These are phyloP conservation scores for Heliconius ismenius DNA, from an alignment of 2,888 invertebrate genomes.

Conservation along the genomic window DNA sequence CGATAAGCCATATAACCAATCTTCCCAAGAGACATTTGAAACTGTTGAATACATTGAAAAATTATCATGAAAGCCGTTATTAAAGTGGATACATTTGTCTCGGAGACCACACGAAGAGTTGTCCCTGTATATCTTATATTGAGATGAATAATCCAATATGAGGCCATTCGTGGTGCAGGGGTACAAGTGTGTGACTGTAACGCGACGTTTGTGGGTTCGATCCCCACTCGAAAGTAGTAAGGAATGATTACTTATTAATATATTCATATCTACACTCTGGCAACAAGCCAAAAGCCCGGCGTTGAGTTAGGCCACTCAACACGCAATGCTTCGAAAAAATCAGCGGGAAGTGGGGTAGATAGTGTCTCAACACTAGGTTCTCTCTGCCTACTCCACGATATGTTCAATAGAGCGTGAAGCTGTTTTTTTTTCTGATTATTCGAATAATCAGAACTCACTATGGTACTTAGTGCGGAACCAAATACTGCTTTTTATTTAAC, in stretches of 20 bases:
- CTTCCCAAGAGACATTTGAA: slow-evolving; percentile 14
- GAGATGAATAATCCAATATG: neutral
- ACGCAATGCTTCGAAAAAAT: neutral
- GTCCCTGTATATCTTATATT: slow-evolving; percentile 14
- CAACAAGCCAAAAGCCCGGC: neutral
- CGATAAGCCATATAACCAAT: neutral
- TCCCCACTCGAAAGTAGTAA: neutral
- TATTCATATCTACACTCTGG: neutral
- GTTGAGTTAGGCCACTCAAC: neutral
- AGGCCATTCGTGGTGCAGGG: too few relatives aligned
- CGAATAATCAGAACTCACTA: too few relatives aligned
- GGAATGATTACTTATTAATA: neutral
- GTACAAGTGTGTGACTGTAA: too few relatives aligned
- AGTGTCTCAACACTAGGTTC: too few relatives aligned
- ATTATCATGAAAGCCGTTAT: slow-evolving; percentile 32
- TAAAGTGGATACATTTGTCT: slow-evolving; percentile 45
- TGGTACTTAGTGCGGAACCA: too few relatives aligned
- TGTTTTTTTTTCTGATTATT: too few relatives aligned
- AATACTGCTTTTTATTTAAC: too few relatives aligned
- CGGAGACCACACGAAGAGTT: slow-evolving; percentile 42
- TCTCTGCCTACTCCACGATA: too few relatives aligned
- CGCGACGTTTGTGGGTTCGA: too few relatives aligned
- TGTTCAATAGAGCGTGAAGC: too few relatives aligned
- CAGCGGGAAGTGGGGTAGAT: fast-evolving
- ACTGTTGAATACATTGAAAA: slow-evolving; percentile 33